Conservation (phyloP, 2,113 vertebrate species). For the Procapra przewalskii region DNA sequence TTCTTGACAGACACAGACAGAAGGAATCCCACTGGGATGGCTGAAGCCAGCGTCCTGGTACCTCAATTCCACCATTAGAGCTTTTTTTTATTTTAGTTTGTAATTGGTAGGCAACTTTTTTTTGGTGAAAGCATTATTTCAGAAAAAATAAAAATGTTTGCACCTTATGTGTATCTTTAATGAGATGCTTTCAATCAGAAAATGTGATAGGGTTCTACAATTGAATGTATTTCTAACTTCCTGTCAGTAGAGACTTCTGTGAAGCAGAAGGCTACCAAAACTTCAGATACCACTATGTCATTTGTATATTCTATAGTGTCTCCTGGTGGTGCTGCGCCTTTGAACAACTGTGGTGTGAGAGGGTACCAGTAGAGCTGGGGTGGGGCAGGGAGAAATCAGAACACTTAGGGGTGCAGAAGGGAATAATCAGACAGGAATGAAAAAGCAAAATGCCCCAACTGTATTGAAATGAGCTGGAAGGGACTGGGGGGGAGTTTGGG, state of each 20-base stretch:
- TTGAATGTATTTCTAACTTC: neutral
- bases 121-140: neutral
- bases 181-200: constrained; percentile 31
- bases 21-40: neutral
- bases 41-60: neutral
- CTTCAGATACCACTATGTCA: neutral
- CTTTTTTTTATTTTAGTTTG: neutral
- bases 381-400: neutral
- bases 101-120: neutral
- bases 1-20: neutral
- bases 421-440: neutral
- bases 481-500: neutral
- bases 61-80: neutral
- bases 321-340: neutral
- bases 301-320: neutral
- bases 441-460: neutral
- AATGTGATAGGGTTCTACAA: neutral
- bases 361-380: neutral
- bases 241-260: neutral
- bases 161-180: neutral
- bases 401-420: neutral
- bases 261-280: neutral
- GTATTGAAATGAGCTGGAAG: neutral
- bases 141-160: constrained; percentile 2
- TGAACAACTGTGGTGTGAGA: neutral